Base-by-base conservation (phyloP, 1,140 invertebrate species). In the Drosophila seguyi region DNA sequence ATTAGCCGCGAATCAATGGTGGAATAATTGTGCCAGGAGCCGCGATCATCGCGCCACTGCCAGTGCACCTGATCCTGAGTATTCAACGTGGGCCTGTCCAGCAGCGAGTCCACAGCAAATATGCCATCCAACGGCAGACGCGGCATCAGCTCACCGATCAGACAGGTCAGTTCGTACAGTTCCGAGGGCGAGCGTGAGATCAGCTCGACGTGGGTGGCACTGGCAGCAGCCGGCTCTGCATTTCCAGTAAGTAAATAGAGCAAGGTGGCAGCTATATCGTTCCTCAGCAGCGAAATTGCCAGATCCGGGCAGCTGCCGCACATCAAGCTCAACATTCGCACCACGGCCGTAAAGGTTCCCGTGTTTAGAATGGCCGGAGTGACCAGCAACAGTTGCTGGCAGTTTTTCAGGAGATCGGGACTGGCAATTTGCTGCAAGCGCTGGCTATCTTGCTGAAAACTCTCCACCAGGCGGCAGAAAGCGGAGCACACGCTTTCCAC, bases 11-110 rank as follows among this genome's bases (percentile, higher is more conserved):
- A 94, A 90, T 95, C 95, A n/a, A 95, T 95, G 48, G 94, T 94
- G 11, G 95, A 95, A 78, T 95, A 95, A 25, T 95, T 94, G 63
- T 95, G 94, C 95, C 95, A 95, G 39, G 94, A 93, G 95, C 97
- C 96, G 96, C 98, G 93, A 96, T 98, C 98, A 93, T 99, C 98
- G 50, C 97, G 95, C 98, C 98, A 99, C 93, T 99, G 98, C 98
- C 98, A 99, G 69, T 96, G 95, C 3, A 98, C 97, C 65, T 96
- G 95, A 90, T 98, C 96, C 82, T 97, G 96, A 52, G 95, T 94
- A 84, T 91, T 93, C 1, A 94, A 93, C 87, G 94, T 95, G 75
- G 95, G 96, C 91, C 96, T 95, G 93, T 97, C 96, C 57, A 99
- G 94, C 85, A 98, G 94, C 47, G 95, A 94, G 94, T 99, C 98